Percentiles rank a stretch among this genome's conserved stretches.
Evolutionary conservation across 30 jellyfish, hydroid and myxozoan genomes (phyloP).

Genomic region (Catostylus mosaicus): DNA sequence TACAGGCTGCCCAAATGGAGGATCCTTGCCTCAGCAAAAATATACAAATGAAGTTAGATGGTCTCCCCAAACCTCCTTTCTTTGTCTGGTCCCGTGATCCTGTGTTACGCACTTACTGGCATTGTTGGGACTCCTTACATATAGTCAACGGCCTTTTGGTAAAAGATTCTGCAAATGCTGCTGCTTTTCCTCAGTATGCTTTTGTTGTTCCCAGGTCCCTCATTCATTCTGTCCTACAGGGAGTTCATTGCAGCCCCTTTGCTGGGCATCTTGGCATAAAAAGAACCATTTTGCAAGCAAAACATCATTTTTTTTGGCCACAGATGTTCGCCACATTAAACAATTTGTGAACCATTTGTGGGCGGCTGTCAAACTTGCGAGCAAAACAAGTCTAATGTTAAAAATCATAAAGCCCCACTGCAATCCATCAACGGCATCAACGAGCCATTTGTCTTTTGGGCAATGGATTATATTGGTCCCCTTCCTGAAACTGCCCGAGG

Average conservation of each 20-base stretch:
- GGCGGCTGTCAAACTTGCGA: constrained; percentile 23
- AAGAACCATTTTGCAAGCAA: neutral
- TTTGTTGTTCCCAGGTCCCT: constrained; percentile 3
- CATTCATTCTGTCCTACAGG: constrained; percentile 6
- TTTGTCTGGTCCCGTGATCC: constrained; percentile 54
- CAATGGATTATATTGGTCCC: constrained; percentile 65
- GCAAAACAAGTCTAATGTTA: neutral
- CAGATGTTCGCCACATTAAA: constrained; percentile 7
- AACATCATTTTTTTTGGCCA: constrained; percentile 8
- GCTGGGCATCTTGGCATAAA: constrained; percentile 33
- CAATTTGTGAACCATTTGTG: constrained; percentile 2
- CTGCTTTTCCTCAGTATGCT: constrained; percentile 6
- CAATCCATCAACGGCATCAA: constrained; percentile 5
- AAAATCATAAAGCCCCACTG: constrained; percentile 25
- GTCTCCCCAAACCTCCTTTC: constrained; percentile 38
- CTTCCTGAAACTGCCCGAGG: constrained; percentile 55
- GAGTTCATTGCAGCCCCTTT: constrained; percentile 26
- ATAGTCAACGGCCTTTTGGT: constrained; percentile 34
- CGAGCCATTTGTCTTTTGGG: constrained; percentile 51
- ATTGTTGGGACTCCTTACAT: constrained; percentile 34
- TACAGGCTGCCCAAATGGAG: constrained; percentile 34
- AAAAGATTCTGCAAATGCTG: neutral
- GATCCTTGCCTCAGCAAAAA: constrained; percentile 24
- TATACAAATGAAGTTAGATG: constrained; percentile 22
- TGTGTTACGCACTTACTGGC: constrained; percentile 28